Base-by-base conservation (phyloP, 2,113 vertebrate genomes). In the Microcebus murinus region DNA sequence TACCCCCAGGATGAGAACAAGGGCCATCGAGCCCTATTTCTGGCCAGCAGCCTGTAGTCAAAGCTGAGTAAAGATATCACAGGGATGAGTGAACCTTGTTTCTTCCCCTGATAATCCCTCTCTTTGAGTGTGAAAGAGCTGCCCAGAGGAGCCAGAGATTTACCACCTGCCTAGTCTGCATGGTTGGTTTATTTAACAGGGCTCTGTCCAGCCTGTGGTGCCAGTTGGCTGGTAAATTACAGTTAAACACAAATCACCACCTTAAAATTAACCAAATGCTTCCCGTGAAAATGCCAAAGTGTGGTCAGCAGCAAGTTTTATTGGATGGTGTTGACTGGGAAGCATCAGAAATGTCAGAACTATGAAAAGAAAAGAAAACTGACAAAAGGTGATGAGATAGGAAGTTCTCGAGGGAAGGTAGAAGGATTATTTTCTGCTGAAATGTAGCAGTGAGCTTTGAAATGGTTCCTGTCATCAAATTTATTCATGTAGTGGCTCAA, bases 381-480 rank as follows among this genome's bases (percentile, higher is more conserved):
- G 80, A 88, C 84, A 94, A 95, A 36, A 82, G 67, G 52, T 57
- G 80, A 95, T 67, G 52, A 87, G 85, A 89, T 18, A 96, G 90
- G 95, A 94, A 86, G 90, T 50, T 95, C 59, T 92, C 10, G 3
- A 76, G 55, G 95, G 96, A 96, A 97, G 85, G 42, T 96, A 42
- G 76, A 84, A 94, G 80, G 90, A 88, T 92, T 97, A 86, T 96
- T 97, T 96, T 95, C 91, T 96, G 87, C 34, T 95, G 73, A 80
- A 92, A 97, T 23, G 31, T 13, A 76, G 68, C 94, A 95, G 50
- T 63, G 63, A 83, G 68, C 74, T 94, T 90, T 89, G 68, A 96
- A 96, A 93, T 67, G 91, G 63, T 96, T 82, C 87, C 55, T 93
- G 89, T 77, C 59, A 63, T 31, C 31, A 20, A 96, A 96, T 93